Evolutionary conservation across 2,113 vertebrate genomes (phyloP), one percentile per base, ranked within the genome.

Genomic region (Amia ocellicauda): DNA sequence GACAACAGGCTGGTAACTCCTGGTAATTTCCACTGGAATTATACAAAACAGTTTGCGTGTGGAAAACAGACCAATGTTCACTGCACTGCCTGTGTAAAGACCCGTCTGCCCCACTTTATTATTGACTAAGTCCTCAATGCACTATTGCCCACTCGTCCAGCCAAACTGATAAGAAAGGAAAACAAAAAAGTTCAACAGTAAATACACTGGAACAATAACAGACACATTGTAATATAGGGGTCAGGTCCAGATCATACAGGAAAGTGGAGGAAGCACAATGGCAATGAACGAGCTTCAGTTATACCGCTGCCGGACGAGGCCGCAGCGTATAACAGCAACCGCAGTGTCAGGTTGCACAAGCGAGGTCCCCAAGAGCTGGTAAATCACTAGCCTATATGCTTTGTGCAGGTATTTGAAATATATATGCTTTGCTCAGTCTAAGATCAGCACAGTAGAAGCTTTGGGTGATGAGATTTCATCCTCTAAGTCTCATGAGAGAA

Each of bases 181-280:
- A 7, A 36, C 50, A 54, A 42, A 64, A 55, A 64, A n/a, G 62
- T 47, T 26, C 63, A 57, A 64, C 63, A 64, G 53, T 63, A 52
- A 63, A 23, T 57, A 50, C 63, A 51, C 41, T 42, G 17, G 16
- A 24, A 58, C 63, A 51, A 28, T 27, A 66, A 66, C 31, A 22
- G 19, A 41, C 54, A 66, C 55, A 40, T 17, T 40, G 16, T 19
- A 41, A 19, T 16, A 31, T 8, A 9, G 2, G 7, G 3, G 53
- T 24, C 61, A 53, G 28, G 26, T 36, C 1, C 5, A 36, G 5
- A 7, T 36, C 49, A 43, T 36, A 53, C 23, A 8, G 8, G n/a
- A 16, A 42, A 29, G 27, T 56, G 51, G 7, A 60, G 5, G 10
- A 17, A n/a, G 19, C 47, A 43, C 61, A 40, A 47, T 60, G 61